A percentile compares a stretch with the other conserved stretches of the same genome.
Evolutionary conservation across 2,113 vertebrate species (phyloP).

Genomic region (Naja naja): DNA sequence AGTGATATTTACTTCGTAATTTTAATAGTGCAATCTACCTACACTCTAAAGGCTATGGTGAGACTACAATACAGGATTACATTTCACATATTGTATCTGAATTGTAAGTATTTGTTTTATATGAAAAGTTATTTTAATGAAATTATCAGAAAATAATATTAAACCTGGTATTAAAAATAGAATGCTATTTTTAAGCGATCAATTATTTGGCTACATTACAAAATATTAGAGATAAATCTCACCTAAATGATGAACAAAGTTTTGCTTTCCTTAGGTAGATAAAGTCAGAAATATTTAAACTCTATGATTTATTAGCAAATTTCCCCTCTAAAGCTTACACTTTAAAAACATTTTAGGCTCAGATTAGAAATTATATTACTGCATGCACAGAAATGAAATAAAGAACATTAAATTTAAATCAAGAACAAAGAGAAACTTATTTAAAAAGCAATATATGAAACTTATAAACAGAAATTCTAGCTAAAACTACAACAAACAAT

Average conservation of each 20-base stretch:
- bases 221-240: constrained; percentile 39
- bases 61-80: not conserved
- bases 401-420: constrained; percentile 35
- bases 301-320: constrained; percentile 30
- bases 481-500: constrained; percentile 41
- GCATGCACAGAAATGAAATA: constrained; percentile 30
- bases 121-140: constrained; percentile 27
- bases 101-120: not conserved
- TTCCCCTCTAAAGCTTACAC: constrained; percentile 26
- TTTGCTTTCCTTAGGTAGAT: constrained; percentile 39
- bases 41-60: not conserved
- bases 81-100: constrained; percentile 13
- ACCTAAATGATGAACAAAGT: constrained; percentile 41
- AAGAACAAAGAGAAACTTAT: constrained; percentile 40
- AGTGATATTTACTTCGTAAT: not conserved
- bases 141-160: constrained; percentile 34
- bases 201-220: constrained; percentile 36
- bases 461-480: constrained; percentile 24
- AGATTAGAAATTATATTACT: constrained; percentile 45
- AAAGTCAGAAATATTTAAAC: constrained; percentile 48
- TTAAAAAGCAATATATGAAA: not conserved
- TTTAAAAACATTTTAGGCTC: constrained; percentile 39
- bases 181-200: constrained; percentile 45
- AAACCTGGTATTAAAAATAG: constrained; percentile 44
- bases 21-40: not conserved